Conservation (phyloP, 2,888 invertebrate genomes). For the Macrophya alboannulata region DNA sequence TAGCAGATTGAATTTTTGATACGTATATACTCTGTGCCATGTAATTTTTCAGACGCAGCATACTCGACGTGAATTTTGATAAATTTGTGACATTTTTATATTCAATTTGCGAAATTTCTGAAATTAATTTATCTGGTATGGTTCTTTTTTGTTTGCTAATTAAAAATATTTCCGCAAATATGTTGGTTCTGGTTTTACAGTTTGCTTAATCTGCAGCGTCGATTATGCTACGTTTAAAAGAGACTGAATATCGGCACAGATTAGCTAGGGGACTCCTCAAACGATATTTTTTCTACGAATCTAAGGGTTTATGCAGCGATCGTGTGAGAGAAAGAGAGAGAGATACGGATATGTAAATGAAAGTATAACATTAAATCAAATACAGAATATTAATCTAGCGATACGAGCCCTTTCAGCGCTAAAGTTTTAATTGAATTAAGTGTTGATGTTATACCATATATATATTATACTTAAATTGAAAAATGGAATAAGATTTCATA, state of each 20-base stretch:
- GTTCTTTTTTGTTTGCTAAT: neutral
- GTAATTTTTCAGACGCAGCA: slow-evolving; percentile 28
- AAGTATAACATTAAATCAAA: slow-evolving; percentile 34
- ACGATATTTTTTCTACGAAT: slow-evolving; percentile 51
- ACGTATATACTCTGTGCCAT: slow-evolving; percentile 46
- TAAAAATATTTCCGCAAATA: neutral
- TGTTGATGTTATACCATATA: slow-evolving; percentile 57
- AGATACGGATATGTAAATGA: slow-evolving; percentile 28
- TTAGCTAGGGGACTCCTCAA: slow-evolving; percentile 42
- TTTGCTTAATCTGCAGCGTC: neutral
- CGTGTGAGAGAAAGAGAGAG: neutral
- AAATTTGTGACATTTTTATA: neutral
- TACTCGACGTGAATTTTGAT: neutral
- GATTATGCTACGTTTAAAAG: neutral
- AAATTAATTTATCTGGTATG: neutral
- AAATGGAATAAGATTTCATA: slow-evolving; percentile 1
- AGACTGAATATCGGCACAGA: slow-evolving; percentile 5
- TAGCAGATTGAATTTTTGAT: slow-evolving; percentile 49
- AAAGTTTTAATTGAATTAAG: slow-evolving; percentile 58
- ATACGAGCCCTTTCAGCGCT: neutral
- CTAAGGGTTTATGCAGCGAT: slow-evolving; percentile 49
- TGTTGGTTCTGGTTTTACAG: neutral
- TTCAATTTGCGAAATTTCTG: neutral
- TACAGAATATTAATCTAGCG: slow-evolving; percentile 14
- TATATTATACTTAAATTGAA: neutral